Evolutionary conservation across 2,113 vertebrate genomes (phyloP).

Genomic region (Solea solea): DNA sequence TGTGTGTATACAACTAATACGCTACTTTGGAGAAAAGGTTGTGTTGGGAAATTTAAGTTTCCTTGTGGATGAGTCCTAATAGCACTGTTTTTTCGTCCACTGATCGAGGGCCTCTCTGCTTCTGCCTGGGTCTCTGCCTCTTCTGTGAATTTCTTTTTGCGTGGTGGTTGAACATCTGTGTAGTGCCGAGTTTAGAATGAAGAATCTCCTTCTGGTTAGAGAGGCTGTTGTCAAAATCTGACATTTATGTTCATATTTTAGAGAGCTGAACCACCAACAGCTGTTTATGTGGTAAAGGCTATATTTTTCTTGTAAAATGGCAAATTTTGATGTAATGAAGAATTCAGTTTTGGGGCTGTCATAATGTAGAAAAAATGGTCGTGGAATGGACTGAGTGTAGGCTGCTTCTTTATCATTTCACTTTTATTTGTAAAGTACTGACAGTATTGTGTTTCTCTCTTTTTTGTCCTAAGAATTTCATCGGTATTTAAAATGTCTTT

Average conservation of each 20-base stretch:
- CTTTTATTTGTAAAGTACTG: constrained; percentile 9
- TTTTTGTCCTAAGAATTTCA: constrained; percentile 19
- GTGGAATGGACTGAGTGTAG: not conserved
- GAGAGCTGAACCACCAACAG: not conserved
- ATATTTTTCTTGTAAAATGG: not conserved
- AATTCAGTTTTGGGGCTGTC: too few relatives aligned
- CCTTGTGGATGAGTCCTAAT: too few relatives aligned
- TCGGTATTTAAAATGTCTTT: not conserved
- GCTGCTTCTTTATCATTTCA: not conserved
- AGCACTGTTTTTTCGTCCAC: not conserved
- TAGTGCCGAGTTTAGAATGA: not conserved
- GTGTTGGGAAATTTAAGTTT: too few relatives aligned
- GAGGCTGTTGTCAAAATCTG: not conserved
- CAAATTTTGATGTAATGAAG: too few relatives aligned
- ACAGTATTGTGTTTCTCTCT: not conserved
- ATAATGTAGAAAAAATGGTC: not conserved
- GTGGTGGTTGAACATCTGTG: not conserved
- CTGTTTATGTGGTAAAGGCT: too few relatives aligned
- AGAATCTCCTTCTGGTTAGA: constrained; percentile 1
- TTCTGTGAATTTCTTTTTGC: not conserved
- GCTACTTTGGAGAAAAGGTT: too few relatives aligned
- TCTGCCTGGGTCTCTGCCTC: too few relatives aligned
- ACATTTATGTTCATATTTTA: not conserved
- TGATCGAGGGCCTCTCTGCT: not conserved
- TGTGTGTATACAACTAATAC: too few relatives aligned